Evolutionary conservation across 2,888 invertebrate species (phyloP).

Genomic region (Alentia gelatinosa): DNA sequence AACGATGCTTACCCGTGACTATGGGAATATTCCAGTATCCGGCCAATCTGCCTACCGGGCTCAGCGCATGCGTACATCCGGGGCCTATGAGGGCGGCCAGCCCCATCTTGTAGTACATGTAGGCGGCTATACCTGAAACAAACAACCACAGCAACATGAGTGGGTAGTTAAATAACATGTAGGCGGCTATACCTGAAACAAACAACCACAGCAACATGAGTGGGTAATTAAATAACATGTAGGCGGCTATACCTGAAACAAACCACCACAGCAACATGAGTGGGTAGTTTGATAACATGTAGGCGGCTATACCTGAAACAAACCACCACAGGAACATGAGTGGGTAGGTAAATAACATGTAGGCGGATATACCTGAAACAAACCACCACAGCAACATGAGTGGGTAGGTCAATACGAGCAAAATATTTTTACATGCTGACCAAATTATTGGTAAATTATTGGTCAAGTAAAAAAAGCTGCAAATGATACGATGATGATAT

Average conservation of each 20-base stretch:
- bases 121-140: constrained; percentile 65
- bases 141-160: too few species aligned
- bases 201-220: too few species aligned
- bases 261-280: too few species aligned
- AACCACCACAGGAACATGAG: too few species aligned
- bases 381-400: too few species aligned
- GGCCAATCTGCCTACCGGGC: constrained; percentile 67
- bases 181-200: neutral
- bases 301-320: neutral
- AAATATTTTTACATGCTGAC: too few species aligned
- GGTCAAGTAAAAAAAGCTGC: too few species aligned
- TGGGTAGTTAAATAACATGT: neutral
- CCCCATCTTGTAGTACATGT: constrained; percentile 65
- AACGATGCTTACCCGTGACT: constrained; percentile 71
- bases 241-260: neutral
- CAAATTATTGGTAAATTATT: too few species aligned
- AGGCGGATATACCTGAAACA: neutral
- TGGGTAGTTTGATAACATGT: neutral
- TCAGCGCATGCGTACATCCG: constrained; percentile 68
- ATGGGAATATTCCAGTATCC: constrained; percentile 70
- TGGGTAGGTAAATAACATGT: neutral
- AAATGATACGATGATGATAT: too few species aligned
- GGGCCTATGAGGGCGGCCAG: constrained; percentile 67
- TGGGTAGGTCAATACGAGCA: too few species aligned
- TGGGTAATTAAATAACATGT: neutral